phyloP scores from a whole-genome alignment of 2,797 vertebrate species.

The Ceryle rudis region DNA sequence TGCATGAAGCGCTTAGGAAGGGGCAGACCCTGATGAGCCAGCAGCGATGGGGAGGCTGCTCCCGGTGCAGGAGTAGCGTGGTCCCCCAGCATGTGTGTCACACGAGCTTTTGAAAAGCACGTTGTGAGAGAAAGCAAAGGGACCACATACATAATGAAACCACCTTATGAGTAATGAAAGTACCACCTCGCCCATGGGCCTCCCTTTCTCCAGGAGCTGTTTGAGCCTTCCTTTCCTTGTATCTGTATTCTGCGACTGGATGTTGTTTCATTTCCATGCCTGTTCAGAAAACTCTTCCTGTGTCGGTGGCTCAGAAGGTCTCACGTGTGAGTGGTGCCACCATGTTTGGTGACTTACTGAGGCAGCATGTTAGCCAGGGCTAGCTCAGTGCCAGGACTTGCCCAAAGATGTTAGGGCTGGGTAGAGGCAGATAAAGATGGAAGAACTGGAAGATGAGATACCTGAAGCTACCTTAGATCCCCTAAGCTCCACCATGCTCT shows the following conservation, averaged over 20 bases:
- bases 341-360: accelerated
- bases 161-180: constrained; percentile 74
- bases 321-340: accelerated
- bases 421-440: not conserved
- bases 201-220: constrained; percentile 64
- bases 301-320: not conserved
- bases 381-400: not conserved
- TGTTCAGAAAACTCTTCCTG: not conserved
- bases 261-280: not conserved
- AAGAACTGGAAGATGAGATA: not conserved
- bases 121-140: constrained; percentile 71
- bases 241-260: not conserved
- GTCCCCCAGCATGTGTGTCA: not conserved
- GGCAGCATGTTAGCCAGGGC: not conserved
- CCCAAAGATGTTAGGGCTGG: not conserved
- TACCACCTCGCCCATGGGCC: constrained; percentile 40
- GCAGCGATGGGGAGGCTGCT: not conserved
- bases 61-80: not conserved
- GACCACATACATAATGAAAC: constrained; percentile 67
- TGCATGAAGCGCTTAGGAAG: not conserved
- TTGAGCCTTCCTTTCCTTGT: not conserved
- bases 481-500: not conserved
- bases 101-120: constrained; percentile 40
- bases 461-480: too few relatives aligned
- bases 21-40: not conserved